Conservation (phyloP, 2,797 vertebrate species). For the Heterohyrax brucei region DNA sequence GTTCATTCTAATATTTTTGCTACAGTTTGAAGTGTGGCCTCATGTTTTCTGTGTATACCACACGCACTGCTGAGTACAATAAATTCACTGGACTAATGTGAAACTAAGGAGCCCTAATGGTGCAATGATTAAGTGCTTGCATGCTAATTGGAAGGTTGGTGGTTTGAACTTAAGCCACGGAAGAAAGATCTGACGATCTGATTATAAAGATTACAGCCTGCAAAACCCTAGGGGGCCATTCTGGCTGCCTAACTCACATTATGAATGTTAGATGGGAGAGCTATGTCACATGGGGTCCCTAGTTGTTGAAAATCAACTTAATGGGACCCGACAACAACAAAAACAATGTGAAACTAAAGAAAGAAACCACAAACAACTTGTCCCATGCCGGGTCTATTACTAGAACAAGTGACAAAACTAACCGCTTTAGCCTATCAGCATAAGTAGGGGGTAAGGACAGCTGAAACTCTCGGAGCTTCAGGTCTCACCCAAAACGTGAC, state of each 20-base stretch:
- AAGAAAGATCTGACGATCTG: too few species aligned
- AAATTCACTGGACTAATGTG: not conserved
- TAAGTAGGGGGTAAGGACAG: not conserved
- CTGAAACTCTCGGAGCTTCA: not conserved
- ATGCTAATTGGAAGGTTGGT: not conserved
- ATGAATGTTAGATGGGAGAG: too few species aligned
- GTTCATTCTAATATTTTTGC: not conserved
- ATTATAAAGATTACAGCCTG: too few species aligned
- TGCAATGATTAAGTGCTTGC: not conserved
- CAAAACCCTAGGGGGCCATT: not conserved
- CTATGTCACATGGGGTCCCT: not conserved
- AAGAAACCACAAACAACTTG: fast-evolving
- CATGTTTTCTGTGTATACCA: fast-evolving
- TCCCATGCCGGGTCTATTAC: not conserved
- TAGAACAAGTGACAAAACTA: not conserved
- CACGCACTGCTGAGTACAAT: fast-evolving
- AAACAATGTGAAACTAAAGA: not conserved
- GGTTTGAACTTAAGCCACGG: not conserved
- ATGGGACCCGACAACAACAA: not conserved
- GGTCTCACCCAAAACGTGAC: fast-evolving
- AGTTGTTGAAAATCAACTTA: not conserved
- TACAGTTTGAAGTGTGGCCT: not conserved
- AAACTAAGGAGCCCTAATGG: not conserved
- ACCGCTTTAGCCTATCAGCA: too few species aligned
- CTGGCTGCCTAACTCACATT: too few species aligned